Evolutionary conservation across 2,797 vertebrate genomes (phyloP), one percentile per base, ranked within the genome.

Genomic region (Microchirus variegatus): DNA sequence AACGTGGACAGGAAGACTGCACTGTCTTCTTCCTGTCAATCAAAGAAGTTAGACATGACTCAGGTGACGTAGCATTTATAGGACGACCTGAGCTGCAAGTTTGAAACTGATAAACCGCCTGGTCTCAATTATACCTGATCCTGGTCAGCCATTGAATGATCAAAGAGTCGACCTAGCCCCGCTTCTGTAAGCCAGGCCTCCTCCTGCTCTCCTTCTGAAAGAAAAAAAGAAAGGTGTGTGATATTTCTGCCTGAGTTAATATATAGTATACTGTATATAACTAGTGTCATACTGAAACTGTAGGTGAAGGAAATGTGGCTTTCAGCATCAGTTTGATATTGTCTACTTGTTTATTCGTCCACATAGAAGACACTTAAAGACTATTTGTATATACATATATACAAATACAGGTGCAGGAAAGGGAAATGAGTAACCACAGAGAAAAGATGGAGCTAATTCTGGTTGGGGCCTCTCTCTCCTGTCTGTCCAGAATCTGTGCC

Each of bases 101-200:
- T 60, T 0, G 5, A 67, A 63, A 22, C 22, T 52, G 9, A 18
- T 16, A 9, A 45, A 8, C 40, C 11, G 41, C 13, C 9, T 48
- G 16, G 7, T 61, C 16, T 26, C 10, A 42, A 42, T 9, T 13
- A 40, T 11, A 90, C 90, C 90, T 90, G 88, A 38, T 90, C 95
- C 18, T 71, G 81, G 58, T 90, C 87, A 9, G 64, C 78, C 0
- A 87, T 86, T 0, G 94, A 90, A 69, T 92, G 86, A 53, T 96
- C 95, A 18, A 97, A 94, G n/a, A 99, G 92, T 26, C 89, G 93
- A 4, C 94, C 93, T 9, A 99, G 88, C 38, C 98, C 98, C 0
- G 96, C 96, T 87, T 99, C 95, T 37, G 92, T 94, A 41, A 99
- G 93, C 98, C 98, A 99, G 37, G 97, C 96, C 87, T 98, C 96